These are phyloP conservation scores for Eriocheir sinensis DNA, from an alignment of 1,140 invertebrate species.

Conservation along the genomic window DNA sequence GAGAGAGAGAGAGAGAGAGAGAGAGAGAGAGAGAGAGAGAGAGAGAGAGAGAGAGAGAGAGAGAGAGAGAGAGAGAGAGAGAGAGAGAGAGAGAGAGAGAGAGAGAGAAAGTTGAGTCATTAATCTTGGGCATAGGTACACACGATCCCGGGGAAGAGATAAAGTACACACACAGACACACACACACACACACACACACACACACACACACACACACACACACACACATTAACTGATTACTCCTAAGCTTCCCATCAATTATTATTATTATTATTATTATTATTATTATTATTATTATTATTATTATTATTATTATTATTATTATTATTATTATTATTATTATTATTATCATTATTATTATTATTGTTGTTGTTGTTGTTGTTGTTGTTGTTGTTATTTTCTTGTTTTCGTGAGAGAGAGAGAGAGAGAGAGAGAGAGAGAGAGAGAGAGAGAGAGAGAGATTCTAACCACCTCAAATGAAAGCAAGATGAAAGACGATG, in stretches of 20 bases:
- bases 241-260: no score
- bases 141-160: not conserved
- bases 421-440: not conserved
- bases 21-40: not conserved
- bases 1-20: no score
- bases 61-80: constrained; percentile 18
- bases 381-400: not conserved
- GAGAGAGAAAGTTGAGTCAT: not conserved
- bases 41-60: not conserved
- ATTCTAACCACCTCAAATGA: not conserved
- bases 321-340: not conserved
- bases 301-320: not conserved
- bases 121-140: not conserved
- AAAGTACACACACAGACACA: not conserved
- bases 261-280: not conserved
- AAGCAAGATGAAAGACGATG: not conserved
- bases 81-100: not conserved
- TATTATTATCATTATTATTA: not conserved
- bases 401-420: not conserved
- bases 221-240: no score
- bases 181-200: constrained; percentile 22
- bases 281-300: not conserved
- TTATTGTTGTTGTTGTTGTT: not conserved
- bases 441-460: constrained; percentile 1
- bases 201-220: not conserved